These are phyloP conservation scores for Danaus chrysippus DNA, from an alignment of 2,888 invertebrate genomes.

Conservation along the genomic window DNA sequence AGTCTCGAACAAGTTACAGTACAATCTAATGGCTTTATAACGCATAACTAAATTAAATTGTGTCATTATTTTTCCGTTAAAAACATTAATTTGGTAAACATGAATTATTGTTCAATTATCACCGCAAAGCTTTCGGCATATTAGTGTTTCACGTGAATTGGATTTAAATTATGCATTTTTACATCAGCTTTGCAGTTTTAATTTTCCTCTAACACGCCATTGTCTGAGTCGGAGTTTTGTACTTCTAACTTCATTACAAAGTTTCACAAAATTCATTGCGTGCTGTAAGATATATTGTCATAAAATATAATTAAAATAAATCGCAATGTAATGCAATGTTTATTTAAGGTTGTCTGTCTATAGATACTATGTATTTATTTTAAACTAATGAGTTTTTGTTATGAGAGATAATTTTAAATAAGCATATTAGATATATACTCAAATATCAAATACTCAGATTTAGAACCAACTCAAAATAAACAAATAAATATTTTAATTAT, in stretches of 20 bases:
- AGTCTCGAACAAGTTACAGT: too few relatives aligned
- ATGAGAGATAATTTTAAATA: too few relatives aligned
- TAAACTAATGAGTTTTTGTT: too few relatives aligned
- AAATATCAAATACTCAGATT: too few relatives aligned
- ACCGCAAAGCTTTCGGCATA: conserved; percentile 7
- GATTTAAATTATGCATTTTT: conserved; percentile 8
- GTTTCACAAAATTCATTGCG: conserved; percentile 3
- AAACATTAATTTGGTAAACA: background rate
- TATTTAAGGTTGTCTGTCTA: too few relatives aligned
- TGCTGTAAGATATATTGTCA: background rate
- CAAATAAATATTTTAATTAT: too few relatives aligned
- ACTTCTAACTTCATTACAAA: conserved; percentile 1
- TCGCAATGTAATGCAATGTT: too few relatives aligned
- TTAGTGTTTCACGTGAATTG: conserved; percentile 5
- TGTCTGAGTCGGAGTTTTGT: background rate
- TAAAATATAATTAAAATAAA: background rate
- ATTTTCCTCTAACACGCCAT: conserved; percentile 1
- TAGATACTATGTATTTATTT: too few relatives aligned
- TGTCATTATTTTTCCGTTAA: background rate
- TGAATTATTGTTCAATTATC: conserved; percentile 2
- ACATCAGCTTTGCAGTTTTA: conserved; percentile 7
- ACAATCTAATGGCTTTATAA: too few relatives aligned
- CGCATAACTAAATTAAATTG: background rate
- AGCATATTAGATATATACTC: too few relatives aligned
- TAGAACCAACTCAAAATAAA: too few relatives aligned